Evolutionary conservation across 2,888 invertebrate species (phyloP).

Genomic region (Bugulina stolonifera): DNA sequence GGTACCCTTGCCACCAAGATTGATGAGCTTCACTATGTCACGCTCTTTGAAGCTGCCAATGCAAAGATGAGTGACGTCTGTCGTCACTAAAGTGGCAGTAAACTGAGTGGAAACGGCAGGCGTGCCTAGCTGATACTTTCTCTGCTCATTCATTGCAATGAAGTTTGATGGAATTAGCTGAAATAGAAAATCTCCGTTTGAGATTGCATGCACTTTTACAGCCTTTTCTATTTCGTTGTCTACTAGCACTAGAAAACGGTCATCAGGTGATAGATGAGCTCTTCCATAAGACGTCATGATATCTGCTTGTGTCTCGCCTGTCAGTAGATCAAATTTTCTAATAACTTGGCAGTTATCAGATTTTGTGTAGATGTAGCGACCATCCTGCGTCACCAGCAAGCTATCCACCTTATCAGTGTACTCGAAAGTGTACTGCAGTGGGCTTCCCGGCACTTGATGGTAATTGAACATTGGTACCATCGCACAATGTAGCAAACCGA

Average conservation of each 20-base stretch:
- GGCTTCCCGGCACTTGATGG: conserved; percentile 44
- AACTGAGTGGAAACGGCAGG: conserved; percentile 30
- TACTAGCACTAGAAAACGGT: conserved; percentile 39
- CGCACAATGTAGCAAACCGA: conserved; percentile 42
- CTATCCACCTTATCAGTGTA: conserved; percentile 34
- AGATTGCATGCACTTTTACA: conserved; percentile 44
- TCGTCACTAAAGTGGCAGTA: conserved; percentile 39
- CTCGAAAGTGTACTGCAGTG: conserved; percentile 40
- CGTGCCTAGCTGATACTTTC: conserved; percentile 36
- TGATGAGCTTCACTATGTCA: conserved; percentile 41
- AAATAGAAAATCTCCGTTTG: conserved; percentile 43
- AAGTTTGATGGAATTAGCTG: conserved; percentile 50
- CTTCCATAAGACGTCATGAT: conserved; percentile 45
- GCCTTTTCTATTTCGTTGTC: conserved; percentile 46
- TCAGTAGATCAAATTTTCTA: conserved; percentile 39
- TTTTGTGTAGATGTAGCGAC: conserved; percentile 39
- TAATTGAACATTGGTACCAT: conserved; percentile 48
- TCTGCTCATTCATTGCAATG: conserved; percentile 39
- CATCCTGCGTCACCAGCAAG: conserved; percentile 35
- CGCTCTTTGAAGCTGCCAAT: conserved; percentile 41
- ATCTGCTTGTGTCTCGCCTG: conserved; percentile 37
- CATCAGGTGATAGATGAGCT: conserved; percentile 42
- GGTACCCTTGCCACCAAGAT: conserved; percentile 40
- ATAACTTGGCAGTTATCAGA: conserved; percentile 37
- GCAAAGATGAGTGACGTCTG: conserved; percentile 45